Conservation (phyloP, 2,888 invertebrate species). For the Selenia dentaria region DNA sequence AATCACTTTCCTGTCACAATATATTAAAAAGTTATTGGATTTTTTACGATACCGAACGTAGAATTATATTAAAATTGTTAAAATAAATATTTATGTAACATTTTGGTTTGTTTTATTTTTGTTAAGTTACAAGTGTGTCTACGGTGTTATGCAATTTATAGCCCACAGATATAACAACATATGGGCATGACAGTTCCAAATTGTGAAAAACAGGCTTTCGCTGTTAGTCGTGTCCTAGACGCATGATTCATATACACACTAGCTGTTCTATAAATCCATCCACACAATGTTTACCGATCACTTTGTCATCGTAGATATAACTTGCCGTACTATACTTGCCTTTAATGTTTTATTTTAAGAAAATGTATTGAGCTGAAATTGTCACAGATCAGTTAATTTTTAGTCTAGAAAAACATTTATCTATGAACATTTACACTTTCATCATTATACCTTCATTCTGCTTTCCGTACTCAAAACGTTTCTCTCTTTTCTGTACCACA, state of each 20-base stretch:
- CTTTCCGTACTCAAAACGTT: too few species aligned
- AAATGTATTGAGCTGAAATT: too few species aligned
- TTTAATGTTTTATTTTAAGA: too few species aligned
- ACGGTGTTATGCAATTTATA: constrained; percentile 82
- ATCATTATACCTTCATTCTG: too few species aligned
- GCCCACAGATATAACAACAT: constrained; percentile 40
- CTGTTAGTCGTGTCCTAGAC: constrained; percentile 65
- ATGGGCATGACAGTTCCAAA: constrained; percentile 29
- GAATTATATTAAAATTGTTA: constrained; percentile 77
- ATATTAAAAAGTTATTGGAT: constrained; percentile 47
- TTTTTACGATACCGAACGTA: constrained; percentile 59
- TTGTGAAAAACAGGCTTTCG: constrained; percentile 51
- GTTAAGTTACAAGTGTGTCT: constrained; percentile 59
- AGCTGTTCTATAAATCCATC: constrained; percentile 45
- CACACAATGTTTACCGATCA: constrained; percentile 32
- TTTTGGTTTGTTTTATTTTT: constrained; percentile 67
- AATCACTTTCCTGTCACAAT: constrained; percentile 60
- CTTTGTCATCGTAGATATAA: constrained; percentile 35
- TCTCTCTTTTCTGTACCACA: too few species aligned
- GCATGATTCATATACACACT: constrained; percentile 57
- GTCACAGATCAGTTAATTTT: too few species aligned
- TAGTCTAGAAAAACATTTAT: too few species aligned
- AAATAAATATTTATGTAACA: constrained; percentile 80
- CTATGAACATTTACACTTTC: too few species aligned
- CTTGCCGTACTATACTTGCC: constrained; percentile 2